Conservation (phyloP, 2,113 vertebrate genomes). For the Mus spicilegus region DNA sequence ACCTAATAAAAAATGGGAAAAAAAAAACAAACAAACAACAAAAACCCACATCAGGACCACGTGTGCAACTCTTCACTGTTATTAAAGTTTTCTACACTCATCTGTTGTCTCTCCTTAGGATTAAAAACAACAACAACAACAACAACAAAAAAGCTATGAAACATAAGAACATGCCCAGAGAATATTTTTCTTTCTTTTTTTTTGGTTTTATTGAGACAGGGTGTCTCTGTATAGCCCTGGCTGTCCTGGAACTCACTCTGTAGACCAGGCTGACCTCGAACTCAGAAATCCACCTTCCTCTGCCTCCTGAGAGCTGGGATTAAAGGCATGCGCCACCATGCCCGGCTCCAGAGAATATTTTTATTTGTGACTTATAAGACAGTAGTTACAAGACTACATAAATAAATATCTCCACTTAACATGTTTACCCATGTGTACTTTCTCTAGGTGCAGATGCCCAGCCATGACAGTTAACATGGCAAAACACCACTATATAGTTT, state of each 20-base stretch:
- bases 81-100: neutral
- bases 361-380: neutral
- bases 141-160: neutral
- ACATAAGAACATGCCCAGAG: neutral
- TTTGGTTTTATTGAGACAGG: no score
- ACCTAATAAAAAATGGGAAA: no score
- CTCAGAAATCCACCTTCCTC: no score
- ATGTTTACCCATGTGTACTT: neutral
- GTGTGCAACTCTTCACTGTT: fast-evolving
- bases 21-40: neutral
- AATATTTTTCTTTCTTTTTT: neutral
- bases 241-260: no score
- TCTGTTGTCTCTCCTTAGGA: neutral
- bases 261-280: no score
- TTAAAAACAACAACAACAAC: neutral
- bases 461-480: neutral
- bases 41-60: neutral
- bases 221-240: no score
- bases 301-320: no score
- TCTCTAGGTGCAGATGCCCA: neutral
- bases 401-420: neutral
- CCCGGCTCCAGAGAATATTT: neutral
- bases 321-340: no score
- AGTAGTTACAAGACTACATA: neutral
- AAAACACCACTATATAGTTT: neutral